Conservation (phyloP, 1,140 invertebrate genomes). For the Ooceraea biroi region DNA sequence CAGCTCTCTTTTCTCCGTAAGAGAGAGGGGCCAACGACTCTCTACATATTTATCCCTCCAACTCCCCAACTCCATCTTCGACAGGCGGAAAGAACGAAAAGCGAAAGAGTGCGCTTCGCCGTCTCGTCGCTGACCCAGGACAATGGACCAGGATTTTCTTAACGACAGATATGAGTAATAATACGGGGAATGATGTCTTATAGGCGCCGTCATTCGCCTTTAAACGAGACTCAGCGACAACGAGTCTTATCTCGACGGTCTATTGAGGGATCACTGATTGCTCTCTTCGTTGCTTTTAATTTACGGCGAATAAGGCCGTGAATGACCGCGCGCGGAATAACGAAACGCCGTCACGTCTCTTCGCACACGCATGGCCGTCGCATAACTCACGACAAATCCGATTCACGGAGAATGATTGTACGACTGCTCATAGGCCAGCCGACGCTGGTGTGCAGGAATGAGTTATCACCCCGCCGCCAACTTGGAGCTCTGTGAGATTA, state of each 20-base stretch:
- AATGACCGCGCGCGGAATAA: slow-evolving; percentile 67
- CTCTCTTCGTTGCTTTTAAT: slow-evolving; percentile 79
- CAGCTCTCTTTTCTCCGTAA: slow-evolving; percentile 36
- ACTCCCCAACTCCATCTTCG: slow-evolving; percentile 32
- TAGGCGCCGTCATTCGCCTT: slow-evolving; percentile 56
- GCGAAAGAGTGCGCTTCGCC: background rate
- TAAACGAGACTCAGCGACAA: slow-evolving; percentile 73
- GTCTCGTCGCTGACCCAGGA: slow-evolving; percentile 67
- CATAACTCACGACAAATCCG: slow-evolving; percentile 55
- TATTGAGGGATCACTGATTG: slow-evolving; percentile 77
- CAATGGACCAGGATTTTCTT: slow-evolving; percentile 76
- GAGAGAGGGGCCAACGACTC: slow-evolving; percentile 60
- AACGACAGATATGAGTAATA: slow-evolving; percentile 58
- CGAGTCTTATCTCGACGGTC: slow-evolving; percentile 71
- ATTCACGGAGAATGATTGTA: slow-evolving; percentile 17
- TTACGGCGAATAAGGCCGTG: slow-evolving; percentile 71
- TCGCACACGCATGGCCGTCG: slow-evolving; percentile 38
- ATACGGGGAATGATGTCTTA: slow-evolving; percentile 52
- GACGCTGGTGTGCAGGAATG: slow-evolving; percentile 27
- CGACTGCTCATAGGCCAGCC: slow-evolving; percentile 4
- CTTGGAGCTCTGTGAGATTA: slow-evolving; percentile 56
- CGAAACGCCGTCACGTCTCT: slow-evolving; percentile 62
- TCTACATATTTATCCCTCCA: slow-evolving; percentile 55
- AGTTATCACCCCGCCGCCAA: slow-evolving; percentile 64
- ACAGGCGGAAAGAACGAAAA: background rate